phyloP scores from a whole-genome alignment of 2,797 vertebrate species.

The Pangasius djambal region DNA sequence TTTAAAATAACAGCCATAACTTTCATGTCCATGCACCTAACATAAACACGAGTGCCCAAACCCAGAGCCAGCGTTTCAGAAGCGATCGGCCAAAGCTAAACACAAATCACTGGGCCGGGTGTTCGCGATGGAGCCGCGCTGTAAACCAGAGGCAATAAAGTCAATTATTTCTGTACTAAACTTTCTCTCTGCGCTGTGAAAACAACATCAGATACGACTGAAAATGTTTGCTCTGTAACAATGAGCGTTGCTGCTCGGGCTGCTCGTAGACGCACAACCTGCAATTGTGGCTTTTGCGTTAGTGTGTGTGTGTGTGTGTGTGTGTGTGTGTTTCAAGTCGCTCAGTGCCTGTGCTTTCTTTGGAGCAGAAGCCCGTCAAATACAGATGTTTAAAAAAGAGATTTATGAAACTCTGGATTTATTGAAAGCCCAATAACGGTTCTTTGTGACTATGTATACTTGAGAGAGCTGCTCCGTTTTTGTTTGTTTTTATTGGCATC shows the following conservation, averaged over 20 bases:
- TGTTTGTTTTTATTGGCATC: slow-evolving; percentile 54
- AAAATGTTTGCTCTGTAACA: slow-evolving; percentile 70
- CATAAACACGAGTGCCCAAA: slow-evolving; percentile 42
- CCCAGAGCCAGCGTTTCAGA: slow-evolving; percentile 47
- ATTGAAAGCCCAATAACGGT: slow-evolving; percentile 63
- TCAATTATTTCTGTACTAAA: slow-evolving; percentile 65
- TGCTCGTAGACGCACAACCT: slow-evolving; percentile 68
- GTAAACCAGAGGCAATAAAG: slow-evolving; percentile 63
- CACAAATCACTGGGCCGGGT: slow-evolving; percentile 46
- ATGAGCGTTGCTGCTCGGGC: slow-evolving; percentile 68
- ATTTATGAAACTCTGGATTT: slow-evolving; percentile 71
- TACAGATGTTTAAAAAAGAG: slow-evolving; percentile 69
- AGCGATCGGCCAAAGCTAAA: slow-evolving; percentile 43
- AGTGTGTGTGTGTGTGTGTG: slow-evolving; percentile 22
- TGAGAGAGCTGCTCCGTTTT: slow-evolving; percentile 64
- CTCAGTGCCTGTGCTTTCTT: slow-evolving; percentile 75
- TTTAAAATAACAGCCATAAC: slow-evolving; percentile 49
- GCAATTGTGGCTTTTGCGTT: slow-evolving; percentile 77
- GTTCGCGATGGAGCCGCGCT: slow-evolving; percentile 42
- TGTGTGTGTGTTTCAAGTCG: slow-evolving; percentile 72
- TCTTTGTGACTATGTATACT: slow-evolving; percentile 60
- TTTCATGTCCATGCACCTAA: slow-evolving; percentile 47
- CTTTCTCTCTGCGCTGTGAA: slow-evolving; percentile 62
- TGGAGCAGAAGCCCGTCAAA: slow-evolving; percentile 74
- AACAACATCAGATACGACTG: slow-evolving; percentile 74